A percentile compares a stretch with the other conserved stretches of the same genome.
Evolutionary conservation across 2,113 vertebrate species (phyloP).

Genomic region (Lophotis ruficrista): DNA sequence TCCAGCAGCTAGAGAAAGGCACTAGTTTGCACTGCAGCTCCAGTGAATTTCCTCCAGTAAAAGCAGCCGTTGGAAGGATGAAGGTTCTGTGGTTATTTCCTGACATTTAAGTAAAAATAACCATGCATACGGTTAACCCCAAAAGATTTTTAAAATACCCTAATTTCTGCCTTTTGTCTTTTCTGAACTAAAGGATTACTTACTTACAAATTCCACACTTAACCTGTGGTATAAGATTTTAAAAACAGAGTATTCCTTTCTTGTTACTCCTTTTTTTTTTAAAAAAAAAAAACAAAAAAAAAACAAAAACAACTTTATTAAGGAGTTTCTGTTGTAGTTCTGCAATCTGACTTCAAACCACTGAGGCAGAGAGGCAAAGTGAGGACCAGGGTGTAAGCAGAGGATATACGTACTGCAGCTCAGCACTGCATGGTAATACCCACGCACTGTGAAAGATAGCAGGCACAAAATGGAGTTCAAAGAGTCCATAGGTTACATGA

Average conservation of each 20-base stretch:
- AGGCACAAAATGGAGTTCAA: slow-evolving; percentile 40
- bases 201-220: not conserved
- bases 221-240: not conserved
- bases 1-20: not conserved
- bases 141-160: not conserved
- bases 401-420: not conserved
- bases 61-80: not conserved
- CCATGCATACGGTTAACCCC: not conserved
- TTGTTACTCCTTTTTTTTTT: not conserved
- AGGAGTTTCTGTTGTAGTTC: not conserved
- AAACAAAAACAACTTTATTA: not conserved
- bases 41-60: not conserved
- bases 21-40: not conserved
- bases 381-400: not conserved
- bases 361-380: not conserved
- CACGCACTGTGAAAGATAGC: not conserved
- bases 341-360: not conserved
- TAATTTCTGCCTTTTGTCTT: not conserved
- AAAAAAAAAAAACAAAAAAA: no score
- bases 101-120: not conserved
- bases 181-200: not conserved
- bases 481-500: slow-evolving; percentile 54
- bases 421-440: not conserved
- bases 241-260: not conserved
- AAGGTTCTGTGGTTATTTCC: not conserved